Conservation (phyloP, 1,140 invertebrate genomes). For the Eciton burchellii region DNA sequence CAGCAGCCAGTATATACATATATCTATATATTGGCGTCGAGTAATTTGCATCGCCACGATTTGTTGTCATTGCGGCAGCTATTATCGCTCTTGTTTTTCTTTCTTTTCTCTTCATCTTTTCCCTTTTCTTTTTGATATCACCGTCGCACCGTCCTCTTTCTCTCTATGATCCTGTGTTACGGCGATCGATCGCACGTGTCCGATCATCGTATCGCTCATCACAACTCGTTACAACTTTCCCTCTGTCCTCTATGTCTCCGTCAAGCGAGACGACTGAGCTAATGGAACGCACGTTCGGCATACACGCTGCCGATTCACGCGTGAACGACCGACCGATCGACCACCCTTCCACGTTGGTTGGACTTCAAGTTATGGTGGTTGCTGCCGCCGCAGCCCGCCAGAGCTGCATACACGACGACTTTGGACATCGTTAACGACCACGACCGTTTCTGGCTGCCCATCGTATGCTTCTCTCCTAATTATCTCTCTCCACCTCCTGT, state of each 20-base stretch:
- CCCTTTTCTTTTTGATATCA: constrained; percentile 36
- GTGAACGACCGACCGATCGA: constrained; percentile 5
- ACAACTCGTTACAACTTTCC: constrained; percentile 18
- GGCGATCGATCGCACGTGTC: constrained; percentile 35
- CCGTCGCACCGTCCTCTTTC: constrained; percentile 1
- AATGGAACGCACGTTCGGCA: constrained; percentile 32
- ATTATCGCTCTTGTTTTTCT: constrained; percentile 35
- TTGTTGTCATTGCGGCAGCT: constrained; percentile 49
- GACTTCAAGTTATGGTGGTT: constrained; percentile 27
- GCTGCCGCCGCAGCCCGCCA: constrained; percentile 31
- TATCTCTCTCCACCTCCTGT: constrained; percentile 11
- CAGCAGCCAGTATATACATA: constrained; percentile 16
- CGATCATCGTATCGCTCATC: constrained; percentile 53
- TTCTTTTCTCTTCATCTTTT: not conserved
- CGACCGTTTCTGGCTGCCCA: constrained; percentile 56
- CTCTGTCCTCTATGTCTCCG: constrained; percentile 30
- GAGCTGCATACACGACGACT: constrained; percentile 46
- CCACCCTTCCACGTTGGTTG: constrained; percentile 13
- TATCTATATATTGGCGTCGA: constrained; percentile 45
- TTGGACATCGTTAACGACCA: constrained; percentile 40
- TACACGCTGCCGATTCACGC: constrained; percentile 15
- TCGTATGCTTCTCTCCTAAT: constrained; percentile 48
- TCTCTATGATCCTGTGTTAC: constrained; percentile 31
- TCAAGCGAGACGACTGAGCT: constrained; percentile 35
- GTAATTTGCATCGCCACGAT: constrained; percentile 51